These are phyloP conservation scores for Abrostola tripartita DNA, from an alignment of 2,888 invertebrate species.

Conservation along the genomic window DNA sequence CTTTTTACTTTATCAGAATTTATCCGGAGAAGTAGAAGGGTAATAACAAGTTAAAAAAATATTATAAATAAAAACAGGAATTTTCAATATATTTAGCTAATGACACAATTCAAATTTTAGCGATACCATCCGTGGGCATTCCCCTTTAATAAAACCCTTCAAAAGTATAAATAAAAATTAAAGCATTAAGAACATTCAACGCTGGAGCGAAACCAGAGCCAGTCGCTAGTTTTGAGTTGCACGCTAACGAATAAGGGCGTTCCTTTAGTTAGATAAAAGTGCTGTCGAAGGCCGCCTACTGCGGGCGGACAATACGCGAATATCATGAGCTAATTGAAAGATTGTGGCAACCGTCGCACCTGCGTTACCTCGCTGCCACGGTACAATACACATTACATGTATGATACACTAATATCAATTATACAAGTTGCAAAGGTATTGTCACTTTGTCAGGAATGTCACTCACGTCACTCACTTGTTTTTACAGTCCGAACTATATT, in stretches of 20 bases:
- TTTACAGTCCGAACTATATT: neutral
- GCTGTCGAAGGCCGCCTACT: slow-evolving; percentile 58
- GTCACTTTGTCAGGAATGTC: slow-evolving; percentile 10
- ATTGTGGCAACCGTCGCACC: slow-evolving; percentile 51
- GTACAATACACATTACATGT: slow-evolving; percentile 31
- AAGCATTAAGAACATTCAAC: slow-evolving; percentile 26
- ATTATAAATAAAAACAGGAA: too few relatives aligned
- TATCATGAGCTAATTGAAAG: slow-evolving; percentile 51
- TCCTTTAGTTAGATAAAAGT: slow-evolving; percentile 64
- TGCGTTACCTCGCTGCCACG: slow-evolving; percentile 45
- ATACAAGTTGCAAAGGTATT: slow-evolving; percentile 29
- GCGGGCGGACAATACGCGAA: slow-evolving; percentile 55
- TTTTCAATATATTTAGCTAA: too few relatives aligned
- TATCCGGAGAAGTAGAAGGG: too few relatives aligned
- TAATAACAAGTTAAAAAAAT: too few relatives aligned
- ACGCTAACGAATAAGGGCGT: slow-evolving; percentile 56
- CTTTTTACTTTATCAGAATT: too few relatives aligned
- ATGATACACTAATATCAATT: slow-evolving; percentile 33
- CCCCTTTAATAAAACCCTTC: too few relatives aligned
- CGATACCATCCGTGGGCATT: too few relatives aligned
- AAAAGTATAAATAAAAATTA: neutral
- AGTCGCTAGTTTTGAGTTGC: slow-evolving; percentile 29
- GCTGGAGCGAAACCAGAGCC: slow-evolving; percentile 34
- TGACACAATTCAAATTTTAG: too few relatives aligned
- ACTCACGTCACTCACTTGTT: neutral